Base-by-base conservation (phyloP, 2,797 vertebrate genomes). In the Lacerta agilis region DNA sequence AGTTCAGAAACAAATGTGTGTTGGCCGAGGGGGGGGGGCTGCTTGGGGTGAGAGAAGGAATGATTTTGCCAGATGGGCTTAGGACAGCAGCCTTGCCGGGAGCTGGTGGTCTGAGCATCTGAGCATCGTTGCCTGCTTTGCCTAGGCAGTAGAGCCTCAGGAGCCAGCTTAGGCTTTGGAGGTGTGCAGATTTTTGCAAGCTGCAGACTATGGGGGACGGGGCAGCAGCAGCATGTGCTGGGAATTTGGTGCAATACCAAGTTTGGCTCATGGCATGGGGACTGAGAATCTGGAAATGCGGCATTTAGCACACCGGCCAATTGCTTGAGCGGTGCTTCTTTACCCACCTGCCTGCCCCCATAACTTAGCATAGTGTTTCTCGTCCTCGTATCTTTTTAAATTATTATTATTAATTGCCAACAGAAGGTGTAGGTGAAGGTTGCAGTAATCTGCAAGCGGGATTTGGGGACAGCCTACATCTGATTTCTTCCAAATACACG, bases 1-100 rank as follows among this genome's bases (percentile, higher is more conserved):
- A 89, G 87, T 89, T 85, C 58, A 79, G 82, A 79, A 88, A 72
- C 64, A 84, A 88, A 84, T 84, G 82, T 88, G 43, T 23, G 29
- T 18, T 49, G 49, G 49, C 11, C 10, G 64, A 45, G 7, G 13
- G 58, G 13, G 69, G 38, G 41, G 87, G 66, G 33, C 9, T 67
- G 41, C 72, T 83, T 43, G 7, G 45, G 82, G 82, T 67, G 0
- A 49, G 71, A 75, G 69, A 4, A 23, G 55, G 87, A 88, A 88
- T 85, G 77, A 49, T 64, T 85, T 81, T 89, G 87, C 87, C 87
- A 89, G 87, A 89, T 89, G 87, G 33, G 49, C 23, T 25, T 11
- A 64, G 58, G 76, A 82, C 82, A 85, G 76, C 38, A 6, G 75
- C 61, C 38, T 45, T 43, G 23, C 49, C 15, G 4, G 29, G 27